These are phyloP conservation scores for Marmota monax DNA, from an alignment of 2,113 vertebrate species.

Conservation along the genomic window DNA sequence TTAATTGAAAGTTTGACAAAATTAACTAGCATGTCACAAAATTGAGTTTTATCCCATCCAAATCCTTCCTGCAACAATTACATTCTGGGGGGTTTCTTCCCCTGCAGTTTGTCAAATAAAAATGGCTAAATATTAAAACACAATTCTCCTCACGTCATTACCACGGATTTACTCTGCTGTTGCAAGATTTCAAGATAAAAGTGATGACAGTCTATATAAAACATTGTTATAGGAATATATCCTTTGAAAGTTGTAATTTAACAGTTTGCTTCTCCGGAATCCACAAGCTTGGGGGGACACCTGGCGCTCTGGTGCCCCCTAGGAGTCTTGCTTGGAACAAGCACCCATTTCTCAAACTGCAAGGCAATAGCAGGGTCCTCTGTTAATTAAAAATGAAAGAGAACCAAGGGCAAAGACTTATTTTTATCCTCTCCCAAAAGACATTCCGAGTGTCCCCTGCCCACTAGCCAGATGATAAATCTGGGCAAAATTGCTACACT, in stretches of 20 bases:
- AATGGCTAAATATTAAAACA: background rate
- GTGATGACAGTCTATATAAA: background rate
- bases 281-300: background rate
- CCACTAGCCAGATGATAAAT: background rate
- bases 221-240: background rate
- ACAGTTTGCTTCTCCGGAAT: background rate
- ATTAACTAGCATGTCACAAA: background rate
- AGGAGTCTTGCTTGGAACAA: background rate
- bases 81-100: too few relatives aligned
- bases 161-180: background rate
- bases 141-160: background rate
- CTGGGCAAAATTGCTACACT: background rate
- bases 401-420: background rate
- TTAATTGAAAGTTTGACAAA: background rate
- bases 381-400: background rate
- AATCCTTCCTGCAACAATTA: background rate
- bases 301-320: conserved; percentile 51
- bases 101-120: background rate
- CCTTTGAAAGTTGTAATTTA: background rate
- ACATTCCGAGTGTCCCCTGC: too few relatives aligned
- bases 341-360: background rate
- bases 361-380: background rate
- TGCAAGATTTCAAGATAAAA: background rate
- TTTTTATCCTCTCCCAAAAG: background rate
- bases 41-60: background rate